Percentiles rank a stretch among this genome's conserved stretches.
Evolutionary conservation across 2,888 invertebrate species (phyloP).

Genomic region (Athalia rosae): DNA sequence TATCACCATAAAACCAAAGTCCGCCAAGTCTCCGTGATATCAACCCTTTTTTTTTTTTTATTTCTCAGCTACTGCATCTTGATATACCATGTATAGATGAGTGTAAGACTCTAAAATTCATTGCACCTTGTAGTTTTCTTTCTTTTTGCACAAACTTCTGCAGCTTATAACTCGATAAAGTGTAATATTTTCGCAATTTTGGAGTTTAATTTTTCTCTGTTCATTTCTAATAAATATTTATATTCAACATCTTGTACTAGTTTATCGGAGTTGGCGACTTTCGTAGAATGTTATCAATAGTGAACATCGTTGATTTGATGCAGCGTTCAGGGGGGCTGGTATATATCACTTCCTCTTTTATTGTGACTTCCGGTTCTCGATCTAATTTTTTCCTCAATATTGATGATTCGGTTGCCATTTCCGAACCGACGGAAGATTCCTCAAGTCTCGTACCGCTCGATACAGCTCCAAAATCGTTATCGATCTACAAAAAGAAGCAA

Average conservation of each 20-base stretch:
- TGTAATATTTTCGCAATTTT: too few relatives aligned
- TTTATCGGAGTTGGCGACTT: constrained; percentile 50
- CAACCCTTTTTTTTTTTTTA: not conserved
- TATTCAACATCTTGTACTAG: not conserved
- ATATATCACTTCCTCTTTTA: constrained; percentile 21
- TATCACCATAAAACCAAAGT: constrained; percentile 28
- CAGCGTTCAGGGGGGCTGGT: constrained; percentile 40
- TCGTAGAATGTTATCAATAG: constrained; percentile 65
- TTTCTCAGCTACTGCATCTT: too few relatives aligned
- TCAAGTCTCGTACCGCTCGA: not conserved
- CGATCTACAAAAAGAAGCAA: constrained; percentile 8
- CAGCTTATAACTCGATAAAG: too few relatives aligned
- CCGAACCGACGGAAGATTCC: not conserved
- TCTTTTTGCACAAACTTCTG: too few relatives aligned
- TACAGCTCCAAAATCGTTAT: constrained; percentile 9
- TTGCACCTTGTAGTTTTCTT: too few relatives aligned
- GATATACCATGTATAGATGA: too few relatives aligned
- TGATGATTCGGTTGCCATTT: not conserved
- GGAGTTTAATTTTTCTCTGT: too few relatives aligned
- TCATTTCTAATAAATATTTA: too few relatives aligned
- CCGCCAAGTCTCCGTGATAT: constrained; percentile 22
- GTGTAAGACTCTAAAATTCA: too few relatives aligned
- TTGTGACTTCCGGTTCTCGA: constrained; percentile 2
- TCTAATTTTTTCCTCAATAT: constrained; percentile 8
- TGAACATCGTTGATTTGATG: constrained; percentile 62